phyloP scores from a whole-genome alignment of 2,888 invertebrate genomes.

The Gortyna flavago region DNA sequence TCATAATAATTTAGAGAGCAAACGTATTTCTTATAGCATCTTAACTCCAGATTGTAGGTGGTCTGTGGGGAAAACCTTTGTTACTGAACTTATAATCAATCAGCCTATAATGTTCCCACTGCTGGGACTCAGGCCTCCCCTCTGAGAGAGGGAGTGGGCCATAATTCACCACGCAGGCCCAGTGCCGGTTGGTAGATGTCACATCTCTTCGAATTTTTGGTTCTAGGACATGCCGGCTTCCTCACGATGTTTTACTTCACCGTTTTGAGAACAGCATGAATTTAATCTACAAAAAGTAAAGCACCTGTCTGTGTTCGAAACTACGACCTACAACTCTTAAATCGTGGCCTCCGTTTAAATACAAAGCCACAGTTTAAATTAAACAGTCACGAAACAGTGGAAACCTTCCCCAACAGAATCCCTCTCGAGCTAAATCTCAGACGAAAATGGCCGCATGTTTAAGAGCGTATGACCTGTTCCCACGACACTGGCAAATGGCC shows the following conservation, averaged over 20 bases:
- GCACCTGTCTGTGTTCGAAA: too few relatives aligned
- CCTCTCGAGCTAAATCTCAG: conserved; percentile 15
- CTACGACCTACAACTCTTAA: neutral
- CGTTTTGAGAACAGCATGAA: neutral
- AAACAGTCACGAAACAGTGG: conserved; percentile 4
- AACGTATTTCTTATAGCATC: neutral
- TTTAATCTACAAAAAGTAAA: neutral
- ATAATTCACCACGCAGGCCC: neutral
- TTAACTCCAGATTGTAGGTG: neutral
- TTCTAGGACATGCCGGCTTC: too few relatives aligned
- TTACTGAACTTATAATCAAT: too few relatives aligned
- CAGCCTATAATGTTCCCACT: neutral
- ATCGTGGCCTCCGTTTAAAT: conserved; percentile 2
- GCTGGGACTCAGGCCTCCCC: neutral
- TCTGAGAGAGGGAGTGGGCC: neutral
- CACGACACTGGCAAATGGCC: conserved; percentile 39
- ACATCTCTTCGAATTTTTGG: too few relatives aligned
- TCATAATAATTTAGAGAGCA: neutral
- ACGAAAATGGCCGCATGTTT: conserved; percentile 25
- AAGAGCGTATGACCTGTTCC: conserved; percentile 27
- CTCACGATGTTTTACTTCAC: neutral
- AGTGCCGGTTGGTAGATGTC: neutral
- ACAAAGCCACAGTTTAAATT: conserved; percentile 4
- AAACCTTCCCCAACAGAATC: neutral
- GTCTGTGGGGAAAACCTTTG: neutral